A percentile compares a stretch with the other conserved stretches of the same genome.
Evolutionary conservation across 1,140 invertebrate genomes (phyloP).

Genomic region (Ceratosolen fusciceps): DNA sequence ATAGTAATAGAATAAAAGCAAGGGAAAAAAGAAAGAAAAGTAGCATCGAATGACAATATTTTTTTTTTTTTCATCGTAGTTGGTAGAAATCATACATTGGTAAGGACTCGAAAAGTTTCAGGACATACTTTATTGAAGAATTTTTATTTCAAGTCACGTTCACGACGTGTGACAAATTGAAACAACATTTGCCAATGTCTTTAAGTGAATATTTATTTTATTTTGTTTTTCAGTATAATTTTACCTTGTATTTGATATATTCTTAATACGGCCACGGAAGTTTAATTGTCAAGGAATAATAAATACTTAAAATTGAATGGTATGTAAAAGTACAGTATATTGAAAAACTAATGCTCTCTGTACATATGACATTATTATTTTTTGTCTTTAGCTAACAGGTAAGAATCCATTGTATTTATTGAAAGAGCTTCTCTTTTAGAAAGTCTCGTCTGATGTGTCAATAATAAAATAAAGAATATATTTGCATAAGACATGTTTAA

Average conservation of each 20-base stretch:
- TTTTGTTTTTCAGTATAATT: not conserved
- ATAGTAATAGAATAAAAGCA: not conserved
- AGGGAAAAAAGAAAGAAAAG: not conserved
- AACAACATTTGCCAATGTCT: slow-evolving; percentile 3
- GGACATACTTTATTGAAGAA: slow-evolving; percentile 9
- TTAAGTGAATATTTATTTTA: not conserved
- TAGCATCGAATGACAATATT: too few species aligned
- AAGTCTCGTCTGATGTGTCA: not conserved
- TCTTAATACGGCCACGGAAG: not conserved
- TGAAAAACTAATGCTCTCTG: too few species aligned
- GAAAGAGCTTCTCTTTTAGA: not conserved
- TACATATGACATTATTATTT: not conserved
- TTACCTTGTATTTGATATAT: not conserved
- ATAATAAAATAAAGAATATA: not conserved
- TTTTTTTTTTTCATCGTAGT: slow-evolving; percentile 20
- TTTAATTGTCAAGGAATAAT: not conserved
- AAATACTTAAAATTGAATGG: not conserved
- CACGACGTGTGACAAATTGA: slow-evolving; percentile 24
- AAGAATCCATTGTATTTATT: too few species aligned
- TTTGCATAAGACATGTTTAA: not conserved
- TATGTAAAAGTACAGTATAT: too few species aligned
- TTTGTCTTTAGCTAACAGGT: too few species aligned
- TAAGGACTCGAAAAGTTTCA: not conserved
- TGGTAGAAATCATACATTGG: slow-evolving; percentile 13
- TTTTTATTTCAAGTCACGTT: slow-evolving; percentile 44